These are phyloP conservation scores for Dendrocincla fuliginosa DNA, from an alignment of 2,797 vertebrate genomes.

Conservation along the genomic window DNA sequence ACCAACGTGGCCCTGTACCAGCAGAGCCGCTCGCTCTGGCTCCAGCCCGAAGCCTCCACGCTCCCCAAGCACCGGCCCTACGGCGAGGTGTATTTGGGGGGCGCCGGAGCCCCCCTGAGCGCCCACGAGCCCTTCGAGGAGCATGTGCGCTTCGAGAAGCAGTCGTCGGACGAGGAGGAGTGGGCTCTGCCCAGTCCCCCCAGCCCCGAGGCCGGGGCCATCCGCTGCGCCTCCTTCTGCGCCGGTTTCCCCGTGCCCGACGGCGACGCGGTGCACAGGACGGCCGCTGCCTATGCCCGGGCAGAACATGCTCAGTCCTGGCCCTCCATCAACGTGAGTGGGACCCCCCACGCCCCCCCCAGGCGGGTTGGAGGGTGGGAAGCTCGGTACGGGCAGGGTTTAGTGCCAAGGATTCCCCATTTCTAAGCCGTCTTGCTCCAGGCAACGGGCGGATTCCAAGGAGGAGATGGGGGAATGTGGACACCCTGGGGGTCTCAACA, in stretches of 20 bases:
- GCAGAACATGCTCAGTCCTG: conserved; percentile 97
- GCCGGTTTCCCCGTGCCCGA: conserved; percentile 89
- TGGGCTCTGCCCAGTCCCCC: conserved; percentile 88
- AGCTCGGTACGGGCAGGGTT: background rate
- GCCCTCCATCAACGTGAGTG: conserved; percentile 96
- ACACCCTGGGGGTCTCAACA: too few relatives aligned
- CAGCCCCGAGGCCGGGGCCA: conserved; percentile 81
- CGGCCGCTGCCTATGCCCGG: conserved; percentile 84
- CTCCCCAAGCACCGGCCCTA: conserved; percentile 93
- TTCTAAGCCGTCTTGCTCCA: too few relatives aligned
- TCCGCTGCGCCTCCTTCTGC: conserved; percentile 92
- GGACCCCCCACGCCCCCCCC: too few relatives aligned
- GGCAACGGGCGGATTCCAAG: too few relatives aligned
- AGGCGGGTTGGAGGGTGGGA: background rate
- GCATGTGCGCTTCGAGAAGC: conserved; percentile 89
- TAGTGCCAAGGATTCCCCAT: background rate
- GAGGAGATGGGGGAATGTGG: too few relatives aligned
- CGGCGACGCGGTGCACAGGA: conserved; percentile 80
- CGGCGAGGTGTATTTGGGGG: conserved; percentile 80
- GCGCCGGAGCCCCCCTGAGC: conserved; percentile 73
- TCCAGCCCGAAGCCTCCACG: conserved; percentile 89
- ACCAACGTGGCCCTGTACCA: conserved; percentile 89
- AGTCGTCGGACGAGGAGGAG: conserved; percentile 95
- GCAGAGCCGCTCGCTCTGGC: conserved; percentile 85
- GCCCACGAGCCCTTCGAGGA: conserved; percentile 83